Evolutionary conservation across 2,113 vertebrate genomes (phyloP), one percentile per base, ranked within the genome.

Genomic region (Atrichornis clamosus): DNA sequence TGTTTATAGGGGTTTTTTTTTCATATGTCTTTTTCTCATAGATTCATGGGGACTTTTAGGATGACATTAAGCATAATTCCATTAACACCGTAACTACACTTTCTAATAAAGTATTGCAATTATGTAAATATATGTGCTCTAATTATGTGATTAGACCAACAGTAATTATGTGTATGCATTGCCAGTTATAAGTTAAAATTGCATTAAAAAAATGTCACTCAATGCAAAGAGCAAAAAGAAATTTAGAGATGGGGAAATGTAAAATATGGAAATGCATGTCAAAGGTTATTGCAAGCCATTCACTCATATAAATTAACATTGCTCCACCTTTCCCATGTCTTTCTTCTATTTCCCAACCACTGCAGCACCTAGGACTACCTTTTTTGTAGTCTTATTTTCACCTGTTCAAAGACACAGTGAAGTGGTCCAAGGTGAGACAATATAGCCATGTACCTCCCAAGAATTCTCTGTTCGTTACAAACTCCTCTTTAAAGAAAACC

Each of bases 51-150:
- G 65, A 73, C 52, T 84, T 95, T 84, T 60, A 91, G 56, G 42
- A 83, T 59, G 47, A 55, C 72, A 93, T 82, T 68, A 95, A 85
- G 5, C n/a, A 77, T 80, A 62, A 84, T 70, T 92, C 72, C 84
- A 91, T 95, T 91, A 92, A 81, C 56, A 79, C 32, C 60, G 14
- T 35, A 88, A 63, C 64, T 76, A 79, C 17, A n/a, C 6, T 96
- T 91, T 84, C 47, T 88, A 94, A 92, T 86, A 92, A 95, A 70
- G 37, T 69, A 91, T 92, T 89, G 44, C 60, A 87, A 95, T 93
- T 96, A 92, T 89, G 76, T 87, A 94, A 96, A 95, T 89, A 82
- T 21, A 65, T 69, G 32, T 89, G 17, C 16, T 74, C 32, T 90
- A 96, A 95, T 95, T 96, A 89, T 47, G 33, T 65, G 65, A 94